These are phyloP conservation scores for Panurus biarmicus DNA, from an alignment of 2,113 vertebrate species.

Conservation along the genomic window DNA sequence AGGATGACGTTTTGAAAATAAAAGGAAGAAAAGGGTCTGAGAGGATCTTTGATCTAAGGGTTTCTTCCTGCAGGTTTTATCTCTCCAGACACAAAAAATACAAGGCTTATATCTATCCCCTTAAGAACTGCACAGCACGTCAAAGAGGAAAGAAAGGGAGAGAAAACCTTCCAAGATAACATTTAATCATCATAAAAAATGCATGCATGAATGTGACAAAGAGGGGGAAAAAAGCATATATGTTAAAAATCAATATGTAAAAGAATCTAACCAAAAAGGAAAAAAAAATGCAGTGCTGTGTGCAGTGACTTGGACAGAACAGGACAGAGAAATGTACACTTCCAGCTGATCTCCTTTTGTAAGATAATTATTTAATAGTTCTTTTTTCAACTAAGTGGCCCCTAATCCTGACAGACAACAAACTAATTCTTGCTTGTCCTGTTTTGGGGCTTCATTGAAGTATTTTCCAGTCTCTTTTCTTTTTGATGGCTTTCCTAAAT, in stretches of 20 bases:
- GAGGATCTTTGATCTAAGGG: constrained; percentile 19
- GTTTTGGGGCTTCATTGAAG: not conserved
- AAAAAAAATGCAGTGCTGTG: not conserved
- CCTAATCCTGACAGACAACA: not conserved
- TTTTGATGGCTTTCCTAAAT: not conserved
- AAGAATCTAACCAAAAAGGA: not conserved
- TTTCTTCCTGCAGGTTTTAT: constrained; percentile 42
- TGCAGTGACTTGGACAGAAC: not conserved
- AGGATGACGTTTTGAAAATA: not conserved
- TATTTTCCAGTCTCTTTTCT: not conserved
- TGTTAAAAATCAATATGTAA: not conserved
- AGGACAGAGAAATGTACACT: not conserved
- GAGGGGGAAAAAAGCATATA: not conserved
- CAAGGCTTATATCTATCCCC: not conserved
- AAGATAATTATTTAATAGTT: not conserved
- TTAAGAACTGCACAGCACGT: not conserved
- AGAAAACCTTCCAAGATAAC: not conserved
- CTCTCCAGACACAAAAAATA: constrained; percentile 4
- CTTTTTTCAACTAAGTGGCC: not conserved
- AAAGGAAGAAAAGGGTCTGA: not conserved
- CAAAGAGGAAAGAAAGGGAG: not conserved
- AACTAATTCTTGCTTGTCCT: not conserved
- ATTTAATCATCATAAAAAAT: constrained; percentile 27
- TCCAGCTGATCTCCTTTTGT: not conserved
- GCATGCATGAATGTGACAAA: not conserved